A percentile compares a stretch with the other conserved stretches of the same genome.
These are phyloP conservation scores for Aradophagus sp. DNA, from an alignment of 1,140 invertebrate genomes.

Conservation along the genomic window DNA sequence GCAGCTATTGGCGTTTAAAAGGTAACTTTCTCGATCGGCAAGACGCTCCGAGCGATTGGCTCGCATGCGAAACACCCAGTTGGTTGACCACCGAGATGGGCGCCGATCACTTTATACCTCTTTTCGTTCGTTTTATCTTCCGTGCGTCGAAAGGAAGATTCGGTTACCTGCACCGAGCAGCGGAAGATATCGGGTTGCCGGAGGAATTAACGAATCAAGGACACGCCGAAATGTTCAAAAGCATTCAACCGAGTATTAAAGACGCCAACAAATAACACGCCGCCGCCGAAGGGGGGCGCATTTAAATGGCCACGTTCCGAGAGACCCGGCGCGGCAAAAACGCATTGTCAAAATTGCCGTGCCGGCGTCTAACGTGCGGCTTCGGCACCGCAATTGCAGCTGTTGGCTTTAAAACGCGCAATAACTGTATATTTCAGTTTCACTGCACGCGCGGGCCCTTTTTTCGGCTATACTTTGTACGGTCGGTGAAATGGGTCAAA, in stretches of 20 bases:
- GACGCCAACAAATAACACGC: slow-evolving; percentile 47
- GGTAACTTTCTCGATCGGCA: slow-evolving; percentile 41
- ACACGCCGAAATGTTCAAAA: slow-evolving; percentile 42
- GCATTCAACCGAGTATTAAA: slow-evolving; percentile 44
- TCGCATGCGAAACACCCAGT: slow-evolving; percentile 38
- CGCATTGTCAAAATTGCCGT: slow-evolving; percentile 39
- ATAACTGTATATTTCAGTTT: slow-evolving; percentile 22
- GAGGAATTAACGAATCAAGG: slow-evolving; percentile 48
- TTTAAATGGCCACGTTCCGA: slow-evolving; percentile 32
- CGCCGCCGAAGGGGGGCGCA: slow-evolving; percentile 5
- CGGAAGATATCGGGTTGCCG: slow-evolving; percentile 60
- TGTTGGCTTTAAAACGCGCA: slow-evolving; percentile 9
- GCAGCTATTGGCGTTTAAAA: slow-evolving; percentile 21
- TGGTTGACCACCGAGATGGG: slow-evolving; percentile 44
- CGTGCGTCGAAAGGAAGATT: slow-evolving; percentile 53
- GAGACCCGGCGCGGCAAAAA: slow-evolving; percentile 32
- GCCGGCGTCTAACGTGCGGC: neutral
- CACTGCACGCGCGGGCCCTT: neutral
- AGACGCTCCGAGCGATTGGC: slow-evolving; percentile 29
- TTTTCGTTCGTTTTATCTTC: too few relatives aligned
- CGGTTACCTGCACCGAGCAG: slow-evolving; percentile 58
- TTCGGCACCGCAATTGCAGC: slow-evolving; percentile 1
- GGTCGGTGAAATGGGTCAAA: too few relatives aligned
- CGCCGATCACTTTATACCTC: slow-evolving; percentile 39
- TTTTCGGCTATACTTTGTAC: too few relatives aligned